Percentiles rank a stretch among this genome's conserved stretches.
phyloP scores from a whole-genome alignment of 2,113 vertebrate genomes.

The Pelusios castaneus region DNA sequence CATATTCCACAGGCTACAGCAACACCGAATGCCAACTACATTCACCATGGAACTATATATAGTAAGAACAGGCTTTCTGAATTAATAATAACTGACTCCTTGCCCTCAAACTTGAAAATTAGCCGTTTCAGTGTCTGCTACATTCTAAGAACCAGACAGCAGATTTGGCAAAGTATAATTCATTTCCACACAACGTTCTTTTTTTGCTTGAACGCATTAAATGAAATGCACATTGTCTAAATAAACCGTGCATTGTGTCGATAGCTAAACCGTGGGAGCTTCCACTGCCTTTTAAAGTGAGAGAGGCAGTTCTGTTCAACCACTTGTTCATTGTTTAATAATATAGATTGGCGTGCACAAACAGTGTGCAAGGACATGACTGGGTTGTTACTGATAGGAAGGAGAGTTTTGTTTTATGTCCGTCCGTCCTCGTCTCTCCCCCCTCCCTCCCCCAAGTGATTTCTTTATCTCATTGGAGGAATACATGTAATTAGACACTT shows the following conservation, averaged over 20 bases:
- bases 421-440: no score
- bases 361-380: not conserved
- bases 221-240: constrained; percentile 9
- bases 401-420: not conserved
- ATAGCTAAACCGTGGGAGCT: not conserved
- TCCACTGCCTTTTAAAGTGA: not conserved
- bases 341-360: fast-evolving
- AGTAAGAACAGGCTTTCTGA: not conserved
- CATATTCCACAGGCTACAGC: not conserved
- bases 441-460: not conserved
- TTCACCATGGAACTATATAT: not conserved
- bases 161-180: not conserved
- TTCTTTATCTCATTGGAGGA: not conserved
- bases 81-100: not conserved
- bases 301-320: not conserved
- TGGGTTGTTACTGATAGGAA: not conserved
- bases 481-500: fast-evolving
- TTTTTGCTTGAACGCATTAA: not conserved
- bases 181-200: not conserved
- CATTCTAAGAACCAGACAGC: constrained; percentile 49
- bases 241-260: not conserved
- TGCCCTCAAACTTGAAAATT: constrained; percentile 18
- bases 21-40: not conserved
- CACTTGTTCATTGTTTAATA: not conserved
- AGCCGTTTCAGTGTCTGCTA: constrained; percentile 4